Evolutionary conservation across 2,888 invertebrate genomes (phyloP), one percentile per base, ranked within the genome.

Genomic region (Agrypnus murinus): DNA sequence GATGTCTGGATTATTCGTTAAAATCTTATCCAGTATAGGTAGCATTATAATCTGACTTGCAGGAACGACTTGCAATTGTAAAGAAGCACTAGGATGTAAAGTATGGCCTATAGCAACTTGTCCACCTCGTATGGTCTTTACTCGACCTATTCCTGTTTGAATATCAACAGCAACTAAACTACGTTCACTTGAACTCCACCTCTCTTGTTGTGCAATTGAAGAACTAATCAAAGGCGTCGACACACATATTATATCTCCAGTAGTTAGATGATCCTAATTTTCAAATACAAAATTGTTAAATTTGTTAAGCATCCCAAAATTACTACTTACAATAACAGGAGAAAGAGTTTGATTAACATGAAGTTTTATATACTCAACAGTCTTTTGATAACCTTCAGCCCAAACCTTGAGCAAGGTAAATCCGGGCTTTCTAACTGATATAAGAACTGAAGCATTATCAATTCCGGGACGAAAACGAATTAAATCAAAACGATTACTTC

Each of bases 171-270:
- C 76, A 10, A 77, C 74, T 3, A 87, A 72, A 34, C 76, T 78
- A 6, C 75, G 71, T 69, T 86, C 84, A 53, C 84, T 84, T 6
- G 84, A 79, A 10, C 78, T 77, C 87, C 88, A 87, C 14, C 84
- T 86, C 7, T 62, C 68, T 12, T 53, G 12, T 31, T 34, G 34
- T 8, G 63, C 38, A 25, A 5, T 3, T 6, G 15, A 74, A 59
- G 77, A 72, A 7, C 78, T 75, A 1, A 85, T 80, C n/a, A 90
- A 81, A 0, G 88, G 87, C 53, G 87, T 86, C 73, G 82, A 82
- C 76, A 88, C 86, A 77, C 90, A 90, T 58, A 90, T 77, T 8
- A 89, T 83, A 75, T 89, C 88, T 4, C 90, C 90, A 55, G 87
- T 83, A 5, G 86, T 86, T 53, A 89, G 67, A 58, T 81, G 76